Base-by-base conservation (phyloP, 2,888 invertebrate species). In the Hemithea aestivaria region DNA sequence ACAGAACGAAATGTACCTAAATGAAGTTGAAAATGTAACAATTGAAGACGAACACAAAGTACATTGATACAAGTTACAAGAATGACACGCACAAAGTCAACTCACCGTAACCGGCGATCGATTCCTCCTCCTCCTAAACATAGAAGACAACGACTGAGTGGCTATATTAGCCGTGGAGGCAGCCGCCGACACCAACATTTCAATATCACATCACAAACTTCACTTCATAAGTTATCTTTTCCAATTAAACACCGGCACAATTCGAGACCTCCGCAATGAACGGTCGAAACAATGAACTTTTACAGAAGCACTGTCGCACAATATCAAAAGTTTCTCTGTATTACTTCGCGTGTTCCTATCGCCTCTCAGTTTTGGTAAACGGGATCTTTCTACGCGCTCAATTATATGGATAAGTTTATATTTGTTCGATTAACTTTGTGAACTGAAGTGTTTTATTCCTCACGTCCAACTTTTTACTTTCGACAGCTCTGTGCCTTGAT, bases 131-230 rank as follows among this genome's bases (percentile, higher is more conserved):
- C 72, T 75, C 55, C 80, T 70, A 54, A 83, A 79, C 62, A 81
- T 75, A 20, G 74, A 71, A 2, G 83, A 72, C 55, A 83, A 45
- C 7, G 85, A 68, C 42, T 77, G 71, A 25, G 69, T 68, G 27
- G 67, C 68, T 45, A 78, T 51, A 48, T 67, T 76, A 22, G 71
- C 62, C 26, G 73, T 53, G 5, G 72, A 62, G 8, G 66, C 59
- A 10, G 67, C 54, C 16, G 69, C 55, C 8, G 82, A 75, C 53
- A 76, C 71, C 53, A 83, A 63, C 85, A 84, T 84, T 49, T 58
- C 70, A 7, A 30, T 40, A 39, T 48, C 60, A 61, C 60, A 53
- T 42, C 54, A 52, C 45, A 42, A 6, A 20, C 22, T 34, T 35
- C 37, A 37, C 27, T 25, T 35, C 38, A 38, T 22, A 34, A 20